phyloP scores from a whole-genome alignment of 2,113 vertebrate genomes.

The Picathartes gymnocephalus region DNA sequence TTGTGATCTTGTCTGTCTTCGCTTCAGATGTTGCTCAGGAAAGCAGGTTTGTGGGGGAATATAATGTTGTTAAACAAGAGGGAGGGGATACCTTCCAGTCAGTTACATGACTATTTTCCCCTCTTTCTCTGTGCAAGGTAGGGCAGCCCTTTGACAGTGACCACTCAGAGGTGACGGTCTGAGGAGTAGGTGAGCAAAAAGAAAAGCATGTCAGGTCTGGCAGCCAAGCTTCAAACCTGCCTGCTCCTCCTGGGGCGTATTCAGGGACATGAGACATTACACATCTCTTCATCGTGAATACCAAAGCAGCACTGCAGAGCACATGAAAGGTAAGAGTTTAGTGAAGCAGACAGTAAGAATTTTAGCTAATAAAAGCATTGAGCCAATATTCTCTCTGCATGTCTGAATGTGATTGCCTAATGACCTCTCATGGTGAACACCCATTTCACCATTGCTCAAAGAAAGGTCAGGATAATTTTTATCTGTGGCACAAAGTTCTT shows the following conservation, averaged over 20 bases:
- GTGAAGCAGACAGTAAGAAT: neutral
- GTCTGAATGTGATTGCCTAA: neutral
- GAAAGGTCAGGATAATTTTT: conserved; percentile 11
- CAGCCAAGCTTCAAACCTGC: neutral
- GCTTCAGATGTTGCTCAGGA: neutral
- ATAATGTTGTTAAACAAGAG: neutral
- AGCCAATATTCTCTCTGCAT: neutral
- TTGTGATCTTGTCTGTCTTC: neutral
- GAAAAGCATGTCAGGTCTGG: neutral
- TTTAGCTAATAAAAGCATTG: conserved; percentile 18
- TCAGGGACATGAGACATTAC: neutral
- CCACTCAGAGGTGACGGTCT: neutral
- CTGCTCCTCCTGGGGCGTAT: neutral
- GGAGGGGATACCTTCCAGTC: neutral
- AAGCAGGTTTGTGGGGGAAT: neutral
- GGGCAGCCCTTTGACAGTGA: neutral
- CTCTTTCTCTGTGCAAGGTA: neutral
- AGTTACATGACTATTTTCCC: neutral
- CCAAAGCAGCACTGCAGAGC: neutral
- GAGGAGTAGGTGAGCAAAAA: neutral
- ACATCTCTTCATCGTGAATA: neutral
- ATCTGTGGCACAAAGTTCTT: neutral
- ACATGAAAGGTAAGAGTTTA: neutral
- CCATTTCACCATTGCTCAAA: neutral
- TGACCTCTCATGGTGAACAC: neutral